Percentiles rank a stretch among this genome's conserved stretches.
Evolutionary conservation across 1,140 invertebrate species (phyloP).

Genomic region (Spodoptera litura): DNA sequence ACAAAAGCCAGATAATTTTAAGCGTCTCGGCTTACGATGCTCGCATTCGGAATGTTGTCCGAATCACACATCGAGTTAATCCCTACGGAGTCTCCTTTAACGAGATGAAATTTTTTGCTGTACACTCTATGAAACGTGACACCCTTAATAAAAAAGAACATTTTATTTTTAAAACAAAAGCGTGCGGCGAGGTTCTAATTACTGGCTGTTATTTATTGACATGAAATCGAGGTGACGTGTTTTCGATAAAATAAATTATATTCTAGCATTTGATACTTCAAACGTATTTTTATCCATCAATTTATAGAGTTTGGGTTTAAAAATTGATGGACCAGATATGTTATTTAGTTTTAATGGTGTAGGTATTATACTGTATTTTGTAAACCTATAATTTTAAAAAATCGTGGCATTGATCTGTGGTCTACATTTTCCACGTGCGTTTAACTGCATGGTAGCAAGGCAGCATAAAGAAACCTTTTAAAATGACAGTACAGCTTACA

Average conservation of each 20-base stretch:
- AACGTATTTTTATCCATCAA: not conserved
- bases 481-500: too few relatives aligned
- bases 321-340: not conserved
- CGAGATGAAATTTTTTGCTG: conserved; percentile 42
- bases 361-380: too few relatives aligned
- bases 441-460: too few relatives aligned
- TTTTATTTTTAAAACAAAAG: conserved; percentile 1
- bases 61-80: conserved; percentile 51
- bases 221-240: too few relatives aligned
- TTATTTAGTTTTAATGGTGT: too few relatives aligned
- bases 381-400: too few relatives aligned
- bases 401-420: too few relatives aligned
- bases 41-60: conserved; percentile 47
- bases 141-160: conserved; percentile 22
- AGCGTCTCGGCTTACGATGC: conserved; percentile 38
- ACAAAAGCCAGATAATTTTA: conserved; percentile 51
- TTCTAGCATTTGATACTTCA: too few relatives aligned
- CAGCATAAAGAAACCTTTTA: too few relatives aligned
- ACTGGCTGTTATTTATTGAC: conserved; percentile 24
- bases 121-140: conserved; percentile 45
- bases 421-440: too few relatives aligned
- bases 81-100: conserved; percentile 44
- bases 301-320: not conserved
- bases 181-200: conserved; percentile 1
- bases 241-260: too few relatives aligned